Conservation (phyloP, 2,888 invertebrate species). For the Phasia obesa region DNA sequence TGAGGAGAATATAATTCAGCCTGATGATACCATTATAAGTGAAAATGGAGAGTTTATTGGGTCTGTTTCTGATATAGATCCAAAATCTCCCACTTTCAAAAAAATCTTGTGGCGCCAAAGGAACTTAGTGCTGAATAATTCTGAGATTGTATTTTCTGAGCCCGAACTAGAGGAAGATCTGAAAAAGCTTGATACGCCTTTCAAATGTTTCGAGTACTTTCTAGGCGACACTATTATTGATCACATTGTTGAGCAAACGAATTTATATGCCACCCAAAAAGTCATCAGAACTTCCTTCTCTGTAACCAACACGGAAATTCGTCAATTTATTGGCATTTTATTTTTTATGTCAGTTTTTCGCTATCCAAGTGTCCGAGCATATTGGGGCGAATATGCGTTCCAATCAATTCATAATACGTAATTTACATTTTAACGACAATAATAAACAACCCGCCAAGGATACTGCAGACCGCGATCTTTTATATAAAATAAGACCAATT, state of each 20-base stretch:
- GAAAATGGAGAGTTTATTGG: slow-evolving; percentile 47
- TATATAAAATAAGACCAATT: too few relatives aligned
- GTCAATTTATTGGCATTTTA: slow-evolving; percentile 65
- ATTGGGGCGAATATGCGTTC: slow-evolving; percentile 69
- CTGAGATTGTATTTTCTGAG: slow-evolving; percentile 57
- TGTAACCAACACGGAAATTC: slow-evolving; percentile 57
- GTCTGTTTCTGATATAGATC: slow-evolving; percentile 56
- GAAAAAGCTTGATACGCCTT: slow-evolving; percentile 24
- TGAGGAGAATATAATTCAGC: slow-evolving; percentile 18
- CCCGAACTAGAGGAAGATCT: slow-evolving; percentile 28
- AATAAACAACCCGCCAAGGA: slow-evolving; percentile 65
- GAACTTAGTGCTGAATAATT: slow-evolving; percentile 52
- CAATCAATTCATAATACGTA: slow-evolving; percentile 59
- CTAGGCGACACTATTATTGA: slow-evolving; percentile 56
- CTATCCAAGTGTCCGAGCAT: slow-evolving; percentile 62
- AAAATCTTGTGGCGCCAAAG: slow-evolving; percentile 62
- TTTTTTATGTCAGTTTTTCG: slow-evolving; percentile 65
- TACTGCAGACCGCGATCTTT: too few relatives aligned
- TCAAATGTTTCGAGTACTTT: slow-evolving; percentile 25
- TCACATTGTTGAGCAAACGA: slow-evolving; percentile 60
- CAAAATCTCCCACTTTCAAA: slow-evolving; percentile 41
- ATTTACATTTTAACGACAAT: slow-evolving; percentile 72
- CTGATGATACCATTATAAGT: neutral
- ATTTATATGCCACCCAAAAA: slow-evolving; percentile 63
- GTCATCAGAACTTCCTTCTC: slow-evolving; percentile 56